phyloP scores from a whole-genome alignment of 2,888 invertebrate genomes.

The Hipparchia semele region DNA sequence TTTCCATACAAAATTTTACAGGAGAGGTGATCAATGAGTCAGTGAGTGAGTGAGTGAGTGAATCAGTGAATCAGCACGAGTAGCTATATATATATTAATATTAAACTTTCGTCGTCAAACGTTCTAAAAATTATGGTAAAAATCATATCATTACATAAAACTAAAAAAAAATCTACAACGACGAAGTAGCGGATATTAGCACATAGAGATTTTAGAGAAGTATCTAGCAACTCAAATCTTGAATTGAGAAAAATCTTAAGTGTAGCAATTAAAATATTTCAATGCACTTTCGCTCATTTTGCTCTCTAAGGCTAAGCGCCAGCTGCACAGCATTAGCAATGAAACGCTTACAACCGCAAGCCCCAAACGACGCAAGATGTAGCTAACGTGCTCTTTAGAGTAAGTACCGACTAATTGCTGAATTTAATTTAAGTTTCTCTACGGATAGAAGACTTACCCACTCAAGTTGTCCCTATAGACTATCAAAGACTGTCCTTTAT shows the following conservation, averaged over 20 bases:
- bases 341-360: constrained; percentile 7
- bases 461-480: neutral
- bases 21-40: too few relatives aligned
- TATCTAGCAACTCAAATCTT: constrained; percentile 7
- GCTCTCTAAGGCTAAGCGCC: constrained; percentile 15
- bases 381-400: constrained; percentile 13
- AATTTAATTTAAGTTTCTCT: constrained; percentile 1
- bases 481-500: neutral
- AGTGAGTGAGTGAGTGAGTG: too few relatives aligned
- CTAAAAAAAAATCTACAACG: too few relatives aligned
- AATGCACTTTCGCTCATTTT: constrained; percentile 7
- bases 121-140: too few relatives aligned
- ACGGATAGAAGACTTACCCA: neutral
- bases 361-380: constrained; percentile 15
- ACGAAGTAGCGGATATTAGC: too few relatives aligned
- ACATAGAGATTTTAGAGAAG: neutral
- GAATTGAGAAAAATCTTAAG: neutral
- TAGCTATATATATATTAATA: too few relatives aligned
- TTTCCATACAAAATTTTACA: too few relatives aligned
- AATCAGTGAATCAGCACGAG: too few relatives aligned
- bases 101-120: too few relatives aligned
- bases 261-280: constrained; percentile 10
- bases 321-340: constrained; percentile 25
- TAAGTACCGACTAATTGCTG: constrained; percentile 18
- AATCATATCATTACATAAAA: too few relatives aligned